A percentile compares a stretch with the other conserved stretches of the same genome.
These are phyloP conservation scores for Yasuhikotakia modesta DNA, from an alignment of 2,797 vertebrate genomes.

Conservation along the genomic window DNA sequence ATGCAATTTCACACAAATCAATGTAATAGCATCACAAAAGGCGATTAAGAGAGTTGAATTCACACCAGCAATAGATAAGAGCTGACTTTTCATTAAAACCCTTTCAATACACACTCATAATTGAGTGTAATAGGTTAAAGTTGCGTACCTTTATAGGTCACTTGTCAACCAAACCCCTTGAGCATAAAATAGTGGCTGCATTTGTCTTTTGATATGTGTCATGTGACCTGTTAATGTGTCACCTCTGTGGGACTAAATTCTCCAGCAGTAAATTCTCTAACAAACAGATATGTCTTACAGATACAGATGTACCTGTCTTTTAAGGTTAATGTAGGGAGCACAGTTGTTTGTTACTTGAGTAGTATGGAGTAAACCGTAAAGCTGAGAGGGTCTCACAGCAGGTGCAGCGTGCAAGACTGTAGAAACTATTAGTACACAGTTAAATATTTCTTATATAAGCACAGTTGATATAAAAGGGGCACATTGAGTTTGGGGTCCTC, in stretches of 20 bases:
- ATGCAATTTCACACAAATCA: constrained; percentile 44
- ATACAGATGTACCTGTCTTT: neutral
- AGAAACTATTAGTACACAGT: constrained; percentile 45
- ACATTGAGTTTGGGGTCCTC: constrained; percentile 17
- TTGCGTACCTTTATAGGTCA: constrained; percentile 44
- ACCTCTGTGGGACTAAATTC: constrained; percentile 2
- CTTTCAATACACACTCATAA: neutral
- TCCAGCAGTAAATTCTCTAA: constrained; percentile 23
- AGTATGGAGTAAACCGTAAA: neutral
- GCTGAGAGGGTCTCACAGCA: constrained; percentile 19
- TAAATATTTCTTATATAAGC: constrained; percentile 35
- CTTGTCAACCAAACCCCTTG: constrained; percentile 9
- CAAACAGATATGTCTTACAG: constrained; percentile 10
- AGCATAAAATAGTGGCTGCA: neutral
- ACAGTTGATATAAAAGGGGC: constrained; percentile 16
- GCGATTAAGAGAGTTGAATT: constrained; percentile 27
- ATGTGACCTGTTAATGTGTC: constrained; percentile 10
- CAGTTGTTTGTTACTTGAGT: constrained; percentile 20
- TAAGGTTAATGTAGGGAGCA: constrained; percentile 5
- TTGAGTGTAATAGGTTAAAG: too few relatives aligned
- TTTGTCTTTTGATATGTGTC: constrained; percentile 8
- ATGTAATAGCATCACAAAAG: constrained; percentile 54
- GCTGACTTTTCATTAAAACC: constrained; percentile 6
- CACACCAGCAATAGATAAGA: constrained; percentile 42
- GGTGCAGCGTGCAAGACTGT: constrained; percentile 47